phyloP scores from a whole-genome alignment of 2,113 vertebrate species.

The Gasterosteus nipponicus region DNA sequence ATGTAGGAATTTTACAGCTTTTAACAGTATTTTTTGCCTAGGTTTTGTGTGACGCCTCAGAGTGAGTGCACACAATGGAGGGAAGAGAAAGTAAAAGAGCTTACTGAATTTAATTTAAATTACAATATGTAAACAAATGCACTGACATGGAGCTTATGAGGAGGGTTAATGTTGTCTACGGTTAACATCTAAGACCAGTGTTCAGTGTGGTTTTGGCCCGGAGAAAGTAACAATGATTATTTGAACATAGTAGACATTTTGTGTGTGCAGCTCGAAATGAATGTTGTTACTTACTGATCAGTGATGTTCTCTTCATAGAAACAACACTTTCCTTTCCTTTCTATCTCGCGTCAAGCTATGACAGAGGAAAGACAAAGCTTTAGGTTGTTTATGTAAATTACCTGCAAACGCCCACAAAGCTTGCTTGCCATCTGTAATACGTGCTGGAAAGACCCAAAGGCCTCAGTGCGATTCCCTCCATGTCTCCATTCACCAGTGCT shows the following conservation, averaged over 20 bases:
- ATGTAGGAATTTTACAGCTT: slow-evolving; percentile 19
- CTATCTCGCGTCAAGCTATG: slow-evolving; percentile 17
- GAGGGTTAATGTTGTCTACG: background rate
- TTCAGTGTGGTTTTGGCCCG: background rate
- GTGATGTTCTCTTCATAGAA: slow-evolving; percentile 21
- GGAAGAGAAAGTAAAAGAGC: slow-evolving; percentile 3
- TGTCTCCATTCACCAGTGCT: slow-evolving; percentile 24
- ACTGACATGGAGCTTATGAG: background rate
- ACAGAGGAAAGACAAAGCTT: slow-evolving; percentile 1
- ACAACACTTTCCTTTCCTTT: slow-evolving; percentile 26
- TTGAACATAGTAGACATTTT: slow-evolving; percentile 30
- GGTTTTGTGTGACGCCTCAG: slow-evolving; percentile 3
- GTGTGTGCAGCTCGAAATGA: slow-evolving; percentile 10
- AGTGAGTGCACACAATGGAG: background rate
- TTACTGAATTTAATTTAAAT: slow-evolving; percentile 16
- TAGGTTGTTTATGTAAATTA: slow-evolving; percentile 52
- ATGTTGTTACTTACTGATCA: slow-evolving; percentile 10
- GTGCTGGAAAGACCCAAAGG: slow-evolving; percentile 24
- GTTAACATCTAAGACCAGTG: background rate
- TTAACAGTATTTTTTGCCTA: slow-evolving; percentile 25
- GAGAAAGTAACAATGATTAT: slow-evolving; percentile 1
- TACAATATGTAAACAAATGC: slow-evolving; percentile 29
- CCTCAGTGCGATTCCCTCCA: slow-evolving; percentile 19
- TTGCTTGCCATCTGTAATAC: slow-evolving; percentile 40
- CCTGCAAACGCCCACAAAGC: slow-evolving; percentile 43